Base-by-base conservation (phyloP, 92 coral and sea anemone genomes). In the Porites lobata region DNA sequence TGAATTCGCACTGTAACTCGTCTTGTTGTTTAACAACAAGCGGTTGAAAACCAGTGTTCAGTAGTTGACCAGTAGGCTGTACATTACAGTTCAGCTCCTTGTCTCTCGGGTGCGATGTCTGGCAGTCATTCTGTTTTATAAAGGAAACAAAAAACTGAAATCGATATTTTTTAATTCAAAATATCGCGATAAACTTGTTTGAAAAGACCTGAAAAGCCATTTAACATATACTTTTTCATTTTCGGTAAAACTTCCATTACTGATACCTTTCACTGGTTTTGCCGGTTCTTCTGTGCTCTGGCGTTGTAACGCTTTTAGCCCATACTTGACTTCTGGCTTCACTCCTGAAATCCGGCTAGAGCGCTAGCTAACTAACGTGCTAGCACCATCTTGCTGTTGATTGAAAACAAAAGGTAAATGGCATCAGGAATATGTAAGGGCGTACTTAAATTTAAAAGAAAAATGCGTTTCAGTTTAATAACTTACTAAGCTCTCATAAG, bases 1-100 rank as follows among this genome's bases (percentile, higher is more conserved):
- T 74, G 50, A 22, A 47, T 83, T 72, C 74, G 63, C 72, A 3
- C 80, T 19, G 80, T 47, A 11, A 10, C 12, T 50, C 61, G 6
- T 57, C 72, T 61, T 66, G 80, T 83, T 73, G 72, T 83, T 72
- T 72, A 21, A 72, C 87, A 62, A 83, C 59, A 72, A 72, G 19
- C 70, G 50, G 32, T 59, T 47, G 80, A 83, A 72, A 63, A 63
- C 19, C 20, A 43, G 50, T 61, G 3, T 21, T n/a, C 32, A 29
- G 58, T 26, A 18, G 70, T n/a, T 59, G 51, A 43, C 47, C 59
- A 7, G 13, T 47, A 18, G 29, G 4, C 10, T 12, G 8, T 58
- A 70, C 75, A 66, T 9, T 50, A 47, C 17, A 67, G 18, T 21
- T 56, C 64, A 15, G 22, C 53, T 65, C 13, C 51, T 52, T 50